Percentiles rank a stretch among this genome's conserved stretches.
These are phyloP conservation scores for Nylanderia fulva DNA, from an alignment of 1,140 invertebrate genomes.

Conservation along the genomic window DNA sequence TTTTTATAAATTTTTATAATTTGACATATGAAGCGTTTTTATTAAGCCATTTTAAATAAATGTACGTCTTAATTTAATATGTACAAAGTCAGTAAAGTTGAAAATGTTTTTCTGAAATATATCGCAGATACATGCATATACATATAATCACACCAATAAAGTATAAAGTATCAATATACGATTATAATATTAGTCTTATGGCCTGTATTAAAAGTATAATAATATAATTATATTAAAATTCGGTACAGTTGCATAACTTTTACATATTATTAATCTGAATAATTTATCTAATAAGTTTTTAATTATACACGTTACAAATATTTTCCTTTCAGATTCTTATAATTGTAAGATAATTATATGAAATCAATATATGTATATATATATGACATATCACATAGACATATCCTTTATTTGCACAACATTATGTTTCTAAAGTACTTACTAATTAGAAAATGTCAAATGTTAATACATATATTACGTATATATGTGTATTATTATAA, in stretches of 20 bases:
- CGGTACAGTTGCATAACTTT: neutral
- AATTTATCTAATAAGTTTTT: slow-evolving; percentile 19
- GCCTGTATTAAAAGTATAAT: neutral
- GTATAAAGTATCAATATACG: neutral
- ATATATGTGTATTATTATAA: no score
- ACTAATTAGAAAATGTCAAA: slow-evolving; percentile 17
- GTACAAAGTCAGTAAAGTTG: slow-evolving; percentile 4
- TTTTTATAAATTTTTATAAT: neutral
- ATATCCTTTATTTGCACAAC: neutral
- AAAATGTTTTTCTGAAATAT: neutral
- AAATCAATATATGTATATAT: neutral
- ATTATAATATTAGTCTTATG: neutral
- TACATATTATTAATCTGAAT: neutral
- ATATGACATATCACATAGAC: no score
- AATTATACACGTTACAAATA: neutral
- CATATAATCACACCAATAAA: neutral
- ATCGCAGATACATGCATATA: neutral
- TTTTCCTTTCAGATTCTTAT: no score
- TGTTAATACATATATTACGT: slow-evolving; percentile 1
- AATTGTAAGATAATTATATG: neutral
- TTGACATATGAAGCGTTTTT: neutral
- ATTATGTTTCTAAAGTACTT: neutral
- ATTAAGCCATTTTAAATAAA: slow-evolving; percentile 22
- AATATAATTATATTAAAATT: neutral
- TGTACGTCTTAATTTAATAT: neutral